Conservation (phyloP, 2,797 vertebrate species). For the Sebastes nivosus region DNA sequence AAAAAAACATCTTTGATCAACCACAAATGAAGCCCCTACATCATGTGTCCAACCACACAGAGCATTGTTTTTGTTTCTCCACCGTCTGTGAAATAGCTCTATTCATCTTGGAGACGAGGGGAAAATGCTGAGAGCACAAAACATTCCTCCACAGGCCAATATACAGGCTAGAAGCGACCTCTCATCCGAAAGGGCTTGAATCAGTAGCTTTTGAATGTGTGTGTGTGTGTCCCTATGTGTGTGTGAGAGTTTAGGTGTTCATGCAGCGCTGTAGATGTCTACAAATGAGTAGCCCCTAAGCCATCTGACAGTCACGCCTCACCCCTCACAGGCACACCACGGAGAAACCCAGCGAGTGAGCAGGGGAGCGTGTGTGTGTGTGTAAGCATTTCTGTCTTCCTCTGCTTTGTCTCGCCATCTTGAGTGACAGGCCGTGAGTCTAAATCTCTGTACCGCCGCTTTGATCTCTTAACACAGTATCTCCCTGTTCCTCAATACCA, state of each 20-base stretch:
- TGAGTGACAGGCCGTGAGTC: conserved; percentile 71
- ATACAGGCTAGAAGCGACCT: conserved; percentile 53
- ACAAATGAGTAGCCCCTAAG: conserved; percentile 75
- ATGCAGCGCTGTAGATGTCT: conserved; percentile 59
- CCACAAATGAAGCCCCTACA: conserved; percentile 56
- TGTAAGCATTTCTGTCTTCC: conserved; percentile 80
- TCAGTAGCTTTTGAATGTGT: conserved; percentile 35
- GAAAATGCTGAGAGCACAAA: conserved; percentile 81
- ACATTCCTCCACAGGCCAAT: conserved; percentile 76
- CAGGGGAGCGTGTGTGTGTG: conserved; percentile 53
- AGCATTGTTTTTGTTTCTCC: conserved; percentile 71
- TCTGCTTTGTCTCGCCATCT: conserved; percentile 74
- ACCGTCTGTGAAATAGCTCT: conserved; percentile 73
- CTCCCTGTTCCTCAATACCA: conserved; percentile 71
- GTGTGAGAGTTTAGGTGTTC: conserved; percentile 56
- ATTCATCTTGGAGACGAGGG: conserved; percentile 75
- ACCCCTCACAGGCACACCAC: conserved; percentile 64
- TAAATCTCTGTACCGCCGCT: conserved; percentile 71
- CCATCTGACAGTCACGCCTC: conserved; percentile 74
- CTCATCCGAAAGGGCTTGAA: conserved; percentile 50
- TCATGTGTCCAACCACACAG: conserved; percentile 56
- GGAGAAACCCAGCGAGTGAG: conserved; percentile 44
- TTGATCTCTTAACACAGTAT: conserved; percentile 77
- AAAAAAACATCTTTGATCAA: conserved; percentile 66
- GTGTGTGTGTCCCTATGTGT: conserved; percentile 11